Base-by-base conservation (phyloP, 2,888 invertebrate species). In the Xestobium rufovillosum region DNA sequence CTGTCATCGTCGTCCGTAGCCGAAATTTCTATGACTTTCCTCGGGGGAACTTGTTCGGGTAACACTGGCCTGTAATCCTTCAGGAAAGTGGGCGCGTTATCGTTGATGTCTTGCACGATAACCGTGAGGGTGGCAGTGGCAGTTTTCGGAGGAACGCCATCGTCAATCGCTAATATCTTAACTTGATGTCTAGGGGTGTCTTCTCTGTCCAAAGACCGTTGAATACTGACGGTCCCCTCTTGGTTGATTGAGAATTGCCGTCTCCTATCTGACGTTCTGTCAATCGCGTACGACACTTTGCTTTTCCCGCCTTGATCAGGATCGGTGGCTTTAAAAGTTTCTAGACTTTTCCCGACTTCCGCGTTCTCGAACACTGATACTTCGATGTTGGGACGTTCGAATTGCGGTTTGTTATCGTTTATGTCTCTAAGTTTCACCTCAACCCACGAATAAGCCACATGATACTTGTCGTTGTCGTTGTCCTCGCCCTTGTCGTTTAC, bases 401-500 rank as follows among this genome's bases (percentile, higher is more conserved):
- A 95, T 57, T 86, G 85, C 3, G 96, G 96, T 63, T 90, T 89
- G 72, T 96, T 96, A 73, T 97, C 96, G 70, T 97, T 97, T 52
- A 89, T 89, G 64, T 97, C 97, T 42, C 88, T 76, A 41, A 98
- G 72, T 59, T 85, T 87, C 16, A 95, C 90, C 44, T 87, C 86
- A 38, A 95, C 91, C 87, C 90, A 91, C 1, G 94, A 91, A 66
- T 90, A 90, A 42, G 94, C 94, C 46, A 94, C 90, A 69, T 95
- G 94, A 61, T 94, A 89, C 65, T 95, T 95, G 66, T 98, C 97
- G 66, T 90, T 89, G 68, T 90, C 90, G 59, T 90, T 90, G 60
- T 91, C 90, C 69, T 91, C 91, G 15, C 90, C 91, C 73, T 89
- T 89, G 61, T 91, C 90, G 57, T 90, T 90, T 42, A 90, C 91